Conservation (phyloP, 2,797 vertebrate genomes). For the Pangasius mekongensis region DNA sequence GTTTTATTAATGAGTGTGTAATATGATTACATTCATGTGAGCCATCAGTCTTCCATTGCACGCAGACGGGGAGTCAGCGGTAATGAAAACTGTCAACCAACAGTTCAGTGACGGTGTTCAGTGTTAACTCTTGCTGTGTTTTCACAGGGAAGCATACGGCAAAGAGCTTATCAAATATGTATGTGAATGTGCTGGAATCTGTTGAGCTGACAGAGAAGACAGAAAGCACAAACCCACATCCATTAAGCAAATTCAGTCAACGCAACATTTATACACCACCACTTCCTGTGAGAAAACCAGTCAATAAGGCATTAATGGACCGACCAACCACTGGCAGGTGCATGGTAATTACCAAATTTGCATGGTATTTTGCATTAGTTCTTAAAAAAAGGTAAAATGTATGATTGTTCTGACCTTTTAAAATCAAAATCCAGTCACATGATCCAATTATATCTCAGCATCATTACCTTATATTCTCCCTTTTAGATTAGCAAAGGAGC, state of each 20-base stretch:
- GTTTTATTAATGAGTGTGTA: constrained; percentile 78
- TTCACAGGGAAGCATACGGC: constrained; percentile 13
- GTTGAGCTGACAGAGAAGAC: background rate
- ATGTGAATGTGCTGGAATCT: constrained; percentile 9
- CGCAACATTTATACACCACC: background rate
- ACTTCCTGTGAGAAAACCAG: constrained; percentile 1
- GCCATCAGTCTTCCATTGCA: constrained; percentile 70
- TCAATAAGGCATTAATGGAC: constrained; percentile 40
- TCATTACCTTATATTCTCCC: background rate
- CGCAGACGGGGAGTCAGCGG: constrained; percentile 60
- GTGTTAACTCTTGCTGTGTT: background rate
- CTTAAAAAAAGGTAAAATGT: background rate
- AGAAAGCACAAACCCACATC: constrained; percentile 14
- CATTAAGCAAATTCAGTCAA: constrained; percentile 15
- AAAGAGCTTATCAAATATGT: constrained; percentile 39
- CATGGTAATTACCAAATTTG: background rate
- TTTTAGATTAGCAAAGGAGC: background rate
- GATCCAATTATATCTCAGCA: background rate
- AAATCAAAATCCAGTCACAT: background rate
- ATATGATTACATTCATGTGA: constrained; percentile 77
- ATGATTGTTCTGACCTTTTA: constrained; percentile 5
- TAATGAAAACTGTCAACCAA: constrained; percentile 62
- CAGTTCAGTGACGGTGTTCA: constrained; percentile 6
- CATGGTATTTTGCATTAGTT: constrained; percentile 13
- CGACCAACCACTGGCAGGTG: background rate